Base-by-base conservation (phyloP, 2,797 vertebrate genomes). In the Pelobates cultripes region DNA sequence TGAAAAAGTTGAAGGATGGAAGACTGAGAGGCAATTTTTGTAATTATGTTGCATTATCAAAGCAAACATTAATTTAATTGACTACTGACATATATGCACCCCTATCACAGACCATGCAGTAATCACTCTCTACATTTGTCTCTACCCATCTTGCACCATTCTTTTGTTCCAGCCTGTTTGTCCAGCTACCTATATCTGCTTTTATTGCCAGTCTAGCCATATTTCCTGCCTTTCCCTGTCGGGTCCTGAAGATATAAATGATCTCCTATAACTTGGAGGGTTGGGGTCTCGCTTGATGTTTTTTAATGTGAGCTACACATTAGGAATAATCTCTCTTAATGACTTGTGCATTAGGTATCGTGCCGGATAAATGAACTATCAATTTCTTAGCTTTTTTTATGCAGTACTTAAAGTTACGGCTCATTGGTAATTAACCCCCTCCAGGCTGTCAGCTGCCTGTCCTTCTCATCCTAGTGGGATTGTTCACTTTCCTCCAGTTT, bases 381-480 rank as follows among this genome's bases (percentile, higher is more conserved):
- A 96, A 95, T 98, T 99, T 96, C 96, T 96, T 92, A 95, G 95
- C 94, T 97, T 97, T 98, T 85, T 99, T 99, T 98, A 99, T 97
- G 95, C 97, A 98, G 97, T 99, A 99, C 97, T 99, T 99, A 99
- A 99, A 99, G 98, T 98, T 99, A 98, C 96, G 97, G 96, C 97
- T 99, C 97, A 99, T 99, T 99, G 97, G 96, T 97, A 94, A 98
- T 95, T 94, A 96, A 96, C 93, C 95, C 96, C 93, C 95, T 96
- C 94, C 94, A 94, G 95, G 82, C 82, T 84, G 82, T 84, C 82
- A 76, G 77, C 73, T 84, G 73, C 77, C 51, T 79, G 44, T 45
- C 43, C 51, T 75, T 41, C 73, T 72, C 72, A 84, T 76, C 44
- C 82, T 79, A 55, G 67, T 72, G 77, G 73, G 73, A 80, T 71